Evolutionary conservation across 1,140 invertebrate species (phyloP).

Genomic region (Pantala flavescens): DNA sequence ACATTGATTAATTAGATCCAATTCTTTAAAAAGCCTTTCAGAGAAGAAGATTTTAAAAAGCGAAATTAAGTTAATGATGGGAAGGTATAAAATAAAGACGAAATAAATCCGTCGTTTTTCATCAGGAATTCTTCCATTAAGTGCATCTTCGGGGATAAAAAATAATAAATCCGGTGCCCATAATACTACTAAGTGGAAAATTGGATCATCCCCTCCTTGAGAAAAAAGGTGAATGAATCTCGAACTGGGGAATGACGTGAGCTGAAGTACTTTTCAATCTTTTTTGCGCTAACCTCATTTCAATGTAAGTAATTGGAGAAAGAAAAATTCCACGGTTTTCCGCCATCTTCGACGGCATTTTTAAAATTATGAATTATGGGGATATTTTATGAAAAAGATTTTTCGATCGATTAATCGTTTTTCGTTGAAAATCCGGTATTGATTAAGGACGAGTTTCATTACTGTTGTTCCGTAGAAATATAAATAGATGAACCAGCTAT

Average conservation of each 20-base stretch:
- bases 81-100: background rate
- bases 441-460: too few relatives aligned
- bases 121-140: background rate
- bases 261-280: background rate
- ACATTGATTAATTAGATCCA: background rate
- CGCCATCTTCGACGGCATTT: too few relatives aligned
- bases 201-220: background rate
- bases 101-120: background rate
- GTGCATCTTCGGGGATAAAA: background rate
- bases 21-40: background rate
- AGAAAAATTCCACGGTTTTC: background rate
- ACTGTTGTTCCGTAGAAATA: too few relatives aligned
- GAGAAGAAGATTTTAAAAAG: background rate
- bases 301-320: background rate
- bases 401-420: too few relatives aligned
- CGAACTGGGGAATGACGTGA: background rate
- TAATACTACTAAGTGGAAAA: constrained; percentile 1
- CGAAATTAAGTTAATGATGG: background rate
- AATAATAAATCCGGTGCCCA: background rate
- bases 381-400: too few relatives aligned
- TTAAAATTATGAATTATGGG: too few relatives aligned
- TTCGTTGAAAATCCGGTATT: too few relatives aligned
- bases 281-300: background rate
- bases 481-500: too few relatives aligned
- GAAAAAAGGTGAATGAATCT: background rate